Conservation (phyloP, 1,140 invertebrate genomes). For the Drosophila ficusphila region DNA sequence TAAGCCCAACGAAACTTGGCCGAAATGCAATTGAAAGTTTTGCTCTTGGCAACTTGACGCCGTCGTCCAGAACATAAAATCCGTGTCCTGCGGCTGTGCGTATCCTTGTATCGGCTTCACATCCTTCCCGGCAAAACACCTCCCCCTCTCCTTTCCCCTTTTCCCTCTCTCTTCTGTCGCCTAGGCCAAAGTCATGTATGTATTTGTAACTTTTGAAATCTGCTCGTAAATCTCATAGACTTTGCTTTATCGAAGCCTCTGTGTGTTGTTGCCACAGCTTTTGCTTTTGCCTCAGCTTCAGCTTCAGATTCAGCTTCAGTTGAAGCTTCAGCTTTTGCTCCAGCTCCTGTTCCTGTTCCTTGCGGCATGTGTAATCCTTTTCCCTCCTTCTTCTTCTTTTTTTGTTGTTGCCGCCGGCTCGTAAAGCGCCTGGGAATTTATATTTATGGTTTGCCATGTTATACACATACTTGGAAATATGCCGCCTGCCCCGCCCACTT, state of each 20-base stretch:
- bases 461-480: constrained; percentile 28
- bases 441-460: constrained; percentile 49
- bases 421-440: constrained; percentile 60
- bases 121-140: not conserved
- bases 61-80: constrained; percentile 37
- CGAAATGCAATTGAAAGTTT: constrained; percentile 79
- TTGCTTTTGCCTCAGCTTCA: too few species aligned
- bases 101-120: constrained; percentile 14
- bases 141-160: not conserved
- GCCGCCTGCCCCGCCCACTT: not conserved
- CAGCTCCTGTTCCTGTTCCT: constrained; percentile 27
- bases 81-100: constrained; percentile 44
- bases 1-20: constrained; percentile 65
- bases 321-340: too few species aligned
- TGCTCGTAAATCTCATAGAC: constrained; percentile 73
- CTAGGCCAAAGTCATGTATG: constrained; percentile 43
- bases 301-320: too few species aligned
- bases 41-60: constrained; percentile 52
- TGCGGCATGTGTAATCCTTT: constrained; percentile 70
- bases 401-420: constrained; percentile 11
- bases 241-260: constrained; percentile 64
- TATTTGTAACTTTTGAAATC: constrained; percentile 71
- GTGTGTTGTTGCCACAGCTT: constrained; percentile 14
- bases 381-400: not conserved
- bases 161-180: not conserved